Evolutionary conservation across 2,797 vertebrate genomes (phyloP).

Genomic region (Sphenodon punctatus): DNA sequence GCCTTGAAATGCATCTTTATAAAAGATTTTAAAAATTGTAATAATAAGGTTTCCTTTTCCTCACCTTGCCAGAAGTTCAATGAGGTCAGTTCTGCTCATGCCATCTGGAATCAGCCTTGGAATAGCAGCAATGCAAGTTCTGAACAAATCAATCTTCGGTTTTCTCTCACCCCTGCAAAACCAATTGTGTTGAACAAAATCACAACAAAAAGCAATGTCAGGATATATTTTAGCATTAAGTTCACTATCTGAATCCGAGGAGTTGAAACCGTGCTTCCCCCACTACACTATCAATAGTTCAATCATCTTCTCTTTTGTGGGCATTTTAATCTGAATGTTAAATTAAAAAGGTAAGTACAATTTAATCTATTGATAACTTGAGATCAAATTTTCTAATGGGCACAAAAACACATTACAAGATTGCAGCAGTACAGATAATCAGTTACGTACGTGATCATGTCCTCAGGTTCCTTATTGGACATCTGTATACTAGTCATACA

Average conservation of each 20-base stretch:
- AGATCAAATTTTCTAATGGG: neutral
- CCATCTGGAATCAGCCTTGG: constrained; percentile 97
- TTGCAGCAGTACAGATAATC: neutral
- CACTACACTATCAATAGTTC: neutral
- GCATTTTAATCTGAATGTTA: neutral
- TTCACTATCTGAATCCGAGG: neutral
- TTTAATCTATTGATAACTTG: neutral
- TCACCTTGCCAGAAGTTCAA: constrained; percentile 97
- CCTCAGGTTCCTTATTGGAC: constrained; percentile 99
- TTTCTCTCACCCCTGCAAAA: constrained; percentile 93
- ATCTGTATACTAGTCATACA: constrained; percentile 99
- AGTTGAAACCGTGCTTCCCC: neutral
- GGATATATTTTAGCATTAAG: neutral
- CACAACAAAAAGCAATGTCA: neutral
- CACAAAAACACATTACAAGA: neutral
- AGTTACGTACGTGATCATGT: constrained; percentile 95
- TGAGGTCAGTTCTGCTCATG: constrained; percentile 98
- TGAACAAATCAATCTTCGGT: constrained; percentile 98
- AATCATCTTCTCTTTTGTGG: neutral
- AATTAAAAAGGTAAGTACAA: neutral
- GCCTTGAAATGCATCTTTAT: neutral
- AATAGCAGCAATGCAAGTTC: constrained; percentile 97
- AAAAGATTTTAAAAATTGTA: neutral
- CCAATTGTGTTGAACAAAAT: constrained; percentile 15
- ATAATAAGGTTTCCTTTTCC: neutral